Evolutionary conservation across 2,113 vertebrate species (phyloP), one percentile per base, ranked within the genome.

Genomic region (Orientallactaga bullata): DNA sequence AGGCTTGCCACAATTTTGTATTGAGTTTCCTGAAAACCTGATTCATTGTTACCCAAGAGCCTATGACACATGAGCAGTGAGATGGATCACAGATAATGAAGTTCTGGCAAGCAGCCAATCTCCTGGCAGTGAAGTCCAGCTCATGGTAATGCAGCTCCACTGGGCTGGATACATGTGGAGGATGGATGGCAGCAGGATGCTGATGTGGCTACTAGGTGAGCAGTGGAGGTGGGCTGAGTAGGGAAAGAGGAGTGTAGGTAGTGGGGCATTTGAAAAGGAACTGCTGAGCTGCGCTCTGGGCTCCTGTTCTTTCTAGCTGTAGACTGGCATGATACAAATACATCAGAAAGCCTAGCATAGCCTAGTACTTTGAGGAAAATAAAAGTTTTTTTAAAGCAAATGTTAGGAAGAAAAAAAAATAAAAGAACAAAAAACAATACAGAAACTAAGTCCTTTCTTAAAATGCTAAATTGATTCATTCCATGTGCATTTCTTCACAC

Each of bases 31-130:
- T 51, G 51, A 51, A 51, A 51, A 51, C 63, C 23, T 23, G 65
- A 80, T 82, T 94, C 85, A 7, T 18, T 80, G 78, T 95, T 78
- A 94, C 42, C 42, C 77, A 94, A 85, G 78, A 93, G 37, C 85
- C 65, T 69, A 32, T 90, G 89, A 93, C 87, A 76, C 55, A 77
- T 23, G 61, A 92, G 12, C 23, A 13, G 42, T 63, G 71, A 85
- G 88, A 93, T 73, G 55, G 88, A 90, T 95, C 82, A 83, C 47
- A n/a, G 63, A 93, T 85, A 95, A 88, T n/a, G 82, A 94, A 80
- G 61, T 72, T 26, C 78, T 94, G 89, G 96, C 66, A 35, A 72
- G 81, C 78, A 91, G 91, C 95, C 94, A 85, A 51, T 4, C 69
- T 74, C 42, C 42, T 51, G 63, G 65, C 60, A 35, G 3, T 26